Evolutionary conservation across 2,888 invertebrate species (phyloP).

Genomic region (Pyrocoelia pectoralis): DNA sequence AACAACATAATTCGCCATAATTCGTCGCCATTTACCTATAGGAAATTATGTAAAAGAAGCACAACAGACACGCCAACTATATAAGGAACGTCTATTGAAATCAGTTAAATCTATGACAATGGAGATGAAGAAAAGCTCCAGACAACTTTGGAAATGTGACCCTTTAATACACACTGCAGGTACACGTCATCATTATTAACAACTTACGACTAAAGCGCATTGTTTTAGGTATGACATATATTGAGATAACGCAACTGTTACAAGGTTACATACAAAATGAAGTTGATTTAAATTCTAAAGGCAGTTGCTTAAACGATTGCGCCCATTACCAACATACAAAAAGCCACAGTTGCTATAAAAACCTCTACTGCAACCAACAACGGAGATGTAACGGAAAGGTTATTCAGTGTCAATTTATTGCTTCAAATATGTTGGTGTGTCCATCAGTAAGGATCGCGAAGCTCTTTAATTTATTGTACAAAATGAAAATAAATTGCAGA

Average conservation of each 20-base stretch:
- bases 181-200: background rate
- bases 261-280: slow-evolving; percentile 91
- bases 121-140: slow-evolving; percentile 73
- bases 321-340: slow-evolving; percentile 76
- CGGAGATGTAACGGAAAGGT: slow-evolving; percentile 74
- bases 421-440: slow-evolving; percentile 89
- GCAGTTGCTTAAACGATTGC: slow-evolving; percentile 82
- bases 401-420: slow-evolving; percentile 78
- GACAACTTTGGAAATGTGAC: slow-evolving; percentile 81
- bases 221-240: slow-evolving; percentile 70
- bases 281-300: slow-evolving; percentile 81
- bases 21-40: slow-evolving; percentile 53
- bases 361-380: slow-evolving; percentile 74
- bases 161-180: slow-evolving; percentile 69
- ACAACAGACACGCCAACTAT: slow-evolving; percentile 71
- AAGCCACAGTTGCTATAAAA: slow-evolving; percentile 76
- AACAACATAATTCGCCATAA: too few relatives aligned
- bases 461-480: background rate
- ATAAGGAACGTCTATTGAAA: slow-evolving; percentile 71
- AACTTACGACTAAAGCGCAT: background rate
- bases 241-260: slow-evolving; percentile 79
- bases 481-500: slow-evolving; percentile 13
- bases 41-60: slow-evolving; percentile 82
- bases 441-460: slow-evolving; percentile 69
- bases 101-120: slow-evolving; percentile 72